Percentiles rank a stretch among this genome's conserved stretches.
Conservation (phyloP, 2,113 vertebrate species). For the Chrysemys picta region DNA sequence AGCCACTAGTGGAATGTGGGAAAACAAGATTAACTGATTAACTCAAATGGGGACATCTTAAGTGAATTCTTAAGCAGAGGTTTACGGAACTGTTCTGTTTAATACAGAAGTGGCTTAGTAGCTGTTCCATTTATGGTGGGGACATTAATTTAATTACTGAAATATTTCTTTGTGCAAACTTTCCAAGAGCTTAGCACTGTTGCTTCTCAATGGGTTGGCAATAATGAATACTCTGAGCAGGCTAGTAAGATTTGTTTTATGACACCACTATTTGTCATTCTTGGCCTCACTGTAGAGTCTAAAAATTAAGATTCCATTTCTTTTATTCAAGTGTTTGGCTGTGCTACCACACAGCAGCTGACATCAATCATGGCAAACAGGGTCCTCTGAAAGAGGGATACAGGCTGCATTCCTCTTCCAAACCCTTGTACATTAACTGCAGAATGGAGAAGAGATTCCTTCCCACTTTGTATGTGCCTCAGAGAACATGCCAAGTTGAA, state of each 20-base stretch:
- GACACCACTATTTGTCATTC: constrained; percentile 70
- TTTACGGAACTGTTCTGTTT: constrained; percentile 24
- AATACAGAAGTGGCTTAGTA: background rate
- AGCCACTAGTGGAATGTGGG: constrained; percentile 16
- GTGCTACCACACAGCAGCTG: constrained; percentile 72
- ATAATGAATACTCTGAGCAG: constrained; percentile 37
- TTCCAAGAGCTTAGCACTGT: constrained; percentile 52
- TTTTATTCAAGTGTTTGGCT: constrained; percentile 75
- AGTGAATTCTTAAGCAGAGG: constrained; percentile 47
- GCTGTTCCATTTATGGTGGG: constrained; percentile 32
- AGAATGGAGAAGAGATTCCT: background rate
- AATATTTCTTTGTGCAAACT: constrained; percentile 54
- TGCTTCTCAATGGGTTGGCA: constrained; percentile 45
- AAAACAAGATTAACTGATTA: constrained; percentile 64
- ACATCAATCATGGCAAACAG: constrained; percentile 74
- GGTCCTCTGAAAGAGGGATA: constrained; percentile 32
- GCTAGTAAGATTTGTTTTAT: constrained; percentile 67
- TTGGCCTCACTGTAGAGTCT: constrained; percentile 55
- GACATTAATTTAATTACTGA: constrained; percentile 54
- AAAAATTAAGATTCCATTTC: constrained; percentile 74
- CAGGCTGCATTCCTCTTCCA: constrained; percentile 26
- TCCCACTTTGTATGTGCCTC: background rate
- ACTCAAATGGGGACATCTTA: constrained; percentile 31
- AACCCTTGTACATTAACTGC: constrained; percentile 3
- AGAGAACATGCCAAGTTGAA: background rate